Percentiles rank a stretch among this genome's conserved stretches.
Conservation (phyloP, 2,113 vertebrate species). For the Theropithecus gelada region DNA sequence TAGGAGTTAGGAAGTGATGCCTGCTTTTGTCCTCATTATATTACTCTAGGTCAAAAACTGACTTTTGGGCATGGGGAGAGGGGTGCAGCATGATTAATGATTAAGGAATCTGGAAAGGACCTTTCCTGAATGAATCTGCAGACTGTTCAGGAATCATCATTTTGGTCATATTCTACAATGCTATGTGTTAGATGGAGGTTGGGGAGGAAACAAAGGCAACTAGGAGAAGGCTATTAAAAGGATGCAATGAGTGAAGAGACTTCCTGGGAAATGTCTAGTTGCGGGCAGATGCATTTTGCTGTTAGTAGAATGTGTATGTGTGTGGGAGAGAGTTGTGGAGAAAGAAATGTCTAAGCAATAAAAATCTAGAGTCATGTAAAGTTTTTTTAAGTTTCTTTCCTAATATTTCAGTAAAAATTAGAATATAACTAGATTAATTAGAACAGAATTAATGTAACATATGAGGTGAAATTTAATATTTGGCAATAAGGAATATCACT, state of each 20-base stretch:
- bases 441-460: background rate
- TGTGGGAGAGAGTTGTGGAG: background rate
- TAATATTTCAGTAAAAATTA: slow-evolving; percentile 35
- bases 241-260: background rate
- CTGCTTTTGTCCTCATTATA: background rate
- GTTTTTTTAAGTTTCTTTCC: background rate
- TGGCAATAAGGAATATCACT: background rate
- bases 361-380: slow-evolving; percentile 4
- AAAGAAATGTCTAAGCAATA: background rate
- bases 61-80: background rate
- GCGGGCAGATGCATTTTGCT: background rate
- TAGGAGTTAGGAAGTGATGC: background rate
- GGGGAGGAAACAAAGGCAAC: background rate
- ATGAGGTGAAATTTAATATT: background rate
- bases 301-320: background rate
- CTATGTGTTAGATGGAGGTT: background rate
- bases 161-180: background rate
- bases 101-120: background rate
- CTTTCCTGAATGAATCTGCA: background rate
- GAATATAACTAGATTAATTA: background rate
- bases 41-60: background rate
- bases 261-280: background rate
- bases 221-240: background rate
- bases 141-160: background rate
- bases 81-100: background rate